phyloP scores from a whole-genome alignment of 2,797 vertebrate genomes.

The Presbytis comata region DNA sequence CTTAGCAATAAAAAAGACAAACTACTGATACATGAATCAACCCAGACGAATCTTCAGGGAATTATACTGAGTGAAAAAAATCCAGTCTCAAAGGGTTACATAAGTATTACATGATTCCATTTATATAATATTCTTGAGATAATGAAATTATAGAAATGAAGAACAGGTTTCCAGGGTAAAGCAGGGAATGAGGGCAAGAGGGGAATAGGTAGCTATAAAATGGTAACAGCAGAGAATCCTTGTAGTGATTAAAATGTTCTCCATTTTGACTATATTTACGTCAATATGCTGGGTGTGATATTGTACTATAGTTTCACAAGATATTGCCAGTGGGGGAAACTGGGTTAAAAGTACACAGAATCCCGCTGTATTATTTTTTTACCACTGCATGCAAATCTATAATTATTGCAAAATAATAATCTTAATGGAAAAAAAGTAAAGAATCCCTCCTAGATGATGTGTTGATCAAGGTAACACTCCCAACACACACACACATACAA shows the following conservation, averaged over 20 bases:
- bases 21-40: neutral
- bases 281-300: neutral
- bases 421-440: neutral
- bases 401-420: constrained; percentile 45
- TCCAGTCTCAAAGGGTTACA: neutral
- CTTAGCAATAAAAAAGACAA: neutral
- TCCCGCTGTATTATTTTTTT: neutral
- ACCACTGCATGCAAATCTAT: neutral
- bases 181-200: neutral
- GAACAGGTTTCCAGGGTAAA: neutral
- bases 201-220: neutral
- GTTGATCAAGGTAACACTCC: neutral
- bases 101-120: neutral
- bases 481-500: neutral
- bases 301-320: neutral
- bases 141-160: neutral
- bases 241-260: neutral
- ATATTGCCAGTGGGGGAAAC: neutral
- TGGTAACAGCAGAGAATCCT: neutral
- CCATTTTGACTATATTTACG: neutral
- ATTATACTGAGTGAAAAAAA: neutral
- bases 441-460: neutral
- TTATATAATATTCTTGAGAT: neutral
- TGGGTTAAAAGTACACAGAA: neutral
- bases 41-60: neutral